Base-by-base conservation (phyloP, 2,113 vertebrate species). In the Nannobrachium achirus region DNA sequence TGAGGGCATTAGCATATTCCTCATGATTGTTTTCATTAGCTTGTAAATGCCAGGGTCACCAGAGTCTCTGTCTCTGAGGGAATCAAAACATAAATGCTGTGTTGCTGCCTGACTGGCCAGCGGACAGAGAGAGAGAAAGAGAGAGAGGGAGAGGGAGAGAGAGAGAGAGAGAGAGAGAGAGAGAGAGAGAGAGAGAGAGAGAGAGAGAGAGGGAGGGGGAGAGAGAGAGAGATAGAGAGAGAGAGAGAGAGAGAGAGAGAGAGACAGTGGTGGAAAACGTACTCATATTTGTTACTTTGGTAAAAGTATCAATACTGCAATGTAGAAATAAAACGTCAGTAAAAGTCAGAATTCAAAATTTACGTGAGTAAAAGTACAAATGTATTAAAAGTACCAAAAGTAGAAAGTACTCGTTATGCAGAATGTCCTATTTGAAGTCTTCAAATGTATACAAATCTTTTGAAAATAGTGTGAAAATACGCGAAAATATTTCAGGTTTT, bases 11-110 rank as follows among this genome's bases (percentile, higher is more conserved):
- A 89, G 86, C 88, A 91, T 88, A 84, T 85, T 83, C 80, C 66
- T 74, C 68, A 65, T 86, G 75, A 88, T 87, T 86, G 89, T 89
- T 89, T 87, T 85, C 78, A 88, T 88, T 85, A 82, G 79, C 16
- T 79, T 69, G 74, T 81, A 87, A 91, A 91, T 89, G 88, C 82
- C 85, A 91, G 76, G 77, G 79, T 85, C 51, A 46, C 61, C 66
- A 58, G 33, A 10, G 78, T 69, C 55, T 42, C 62, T 41, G 57
- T 75, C 69, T 70, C 67, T 9, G 59, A 78, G 80, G 75, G 76
- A 84, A 74, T 83, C 72, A 53, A 20, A 79, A 51, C 55, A 41
- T 19, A 20, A 15, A 65, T 61, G 13, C 57, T n/a, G n/a, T n/a
- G n/a, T n/a, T n/a, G 18, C 49, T 14, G 52, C 20, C 48, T 63